Percentiles rank a stretch among this genome's conserved stretches.
These are phyloP conservation scores for Eupithecia subfuscata DNA, from an alignment of 2,888 invertebrate genomes.

Conservation along the genomic window DNA sequence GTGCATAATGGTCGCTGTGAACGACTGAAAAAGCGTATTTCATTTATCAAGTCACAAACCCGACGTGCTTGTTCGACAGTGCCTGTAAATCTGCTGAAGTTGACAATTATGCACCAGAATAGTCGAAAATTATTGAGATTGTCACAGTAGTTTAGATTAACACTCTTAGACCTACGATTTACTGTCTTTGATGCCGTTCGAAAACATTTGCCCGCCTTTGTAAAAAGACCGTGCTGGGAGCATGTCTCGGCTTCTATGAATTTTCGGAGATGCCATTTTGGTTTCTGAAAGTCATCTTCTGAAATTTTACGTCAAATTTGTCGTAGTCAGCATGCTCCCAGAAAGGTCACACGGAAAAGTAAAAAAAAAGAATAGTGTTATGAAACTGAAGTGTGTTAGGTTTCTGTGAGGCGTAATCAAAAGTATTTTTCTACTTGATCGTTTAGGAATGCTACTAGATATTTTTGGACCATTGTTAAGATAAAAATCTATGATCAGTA, in stretches of 20 bases:
- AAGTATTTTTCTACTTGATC: slow-evolving; percentile 83
- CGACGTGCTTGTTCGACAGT: slow-evolving; percentile 13
- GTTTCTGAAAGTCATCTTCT: background rate
- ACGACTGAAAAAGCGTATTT: slow-evolving; percentile 36
- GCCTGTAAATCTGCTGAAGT: slow-evolving; percentile 42
- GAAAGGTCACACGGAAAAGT: slow-evolving; percentile 33
- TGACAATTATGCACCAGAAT: slow-evolving; percentile 70
- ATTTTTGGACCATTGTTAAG: slow-evolving; percentile 84
- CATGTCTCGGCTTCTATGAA: slow-evolving; percentile 4
- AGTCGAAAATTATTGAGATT: slow-evolving; percentile 68
- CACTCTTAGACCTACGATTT: slow-evolving; percentile 77
- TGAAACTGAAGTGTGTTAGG: slow-evolving; percentile 67
- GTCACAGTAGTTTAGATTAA: slow-evolving; percentile 78
- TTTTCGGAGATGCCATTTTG: slow-evolving; percentile 7
- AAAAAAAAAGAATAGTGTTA: slow-evolving; percentile 56
- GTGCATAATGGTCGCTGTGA: slow-evolving; percentile 74
- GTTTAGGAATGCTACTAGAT: slow-evolving; percentile 82
- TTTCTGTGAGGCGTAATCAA: slow-evolving; percentile 74
- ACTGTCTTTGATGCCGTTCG: slow-evolving; percentile 63
- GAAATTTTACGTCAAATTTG: background rate
- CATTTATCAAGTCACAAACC: slow-evolving; percentile 16
- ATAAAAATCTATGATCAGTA: slow-evolving; percentile 76
- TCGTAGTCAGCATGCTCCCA: slow-evolving; percentile 26
- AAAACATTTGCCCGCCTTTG: slow-evolving; percentile 50
- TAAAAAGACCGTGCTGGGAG: slow-evolving; percentile 38